Evolutionary conservation across 1,140 invertebrate species (phyloP).

Genomic region (Drosophila parabipectinata): DNA sequence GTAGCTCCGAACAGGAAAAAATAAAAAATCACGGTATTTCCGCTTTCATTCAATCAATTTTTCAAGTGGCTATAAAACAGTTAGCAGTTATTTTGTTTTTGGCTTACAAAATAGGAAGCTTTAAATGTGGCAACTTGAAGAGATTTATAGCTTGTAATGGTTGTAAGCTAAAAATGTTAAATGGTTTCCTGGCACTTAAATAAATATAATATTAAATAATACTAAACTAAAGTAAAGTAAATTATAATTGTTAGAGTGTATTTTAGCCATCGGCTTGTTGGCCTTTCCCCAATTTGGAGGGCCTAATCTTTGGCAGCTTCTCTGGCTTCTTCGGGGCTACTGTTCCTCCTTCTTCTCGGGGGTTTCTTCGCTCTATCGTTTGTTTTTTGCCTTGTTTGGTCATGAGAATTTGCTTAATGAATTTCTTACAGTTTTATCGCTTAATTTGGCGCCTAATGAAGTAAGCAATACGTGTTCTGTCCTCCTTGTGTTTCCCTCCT

Average conservation of each 20-base stretch:
- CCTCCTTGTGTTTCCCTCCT: background rate
- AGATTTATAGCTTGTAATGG: background rate
- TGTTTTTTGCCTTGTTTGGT: slow-evolving; percentile 54
- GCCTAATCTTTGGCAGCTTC: slow-evolving; percentile 40
- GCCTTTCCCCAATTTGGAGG: slow-evolving; percentile 34
- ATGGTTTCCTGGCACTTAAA: too few relatives aligned
- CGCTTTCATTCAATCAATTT: slow-evolving; percentile 1
- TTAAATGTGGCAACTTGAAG: background rate
- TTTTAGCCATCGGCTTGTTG: background rate
- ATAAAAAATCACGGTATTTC: slow-evolving; percentile 8
- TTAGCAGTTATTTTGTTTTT: background rate
- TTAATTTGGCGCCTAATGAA: slow-evolving; percentile 77
- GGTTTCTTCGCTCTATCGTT: slow-evolving; percentile 25
- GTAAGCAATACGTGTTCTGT: slow-evolving; percentile 56
- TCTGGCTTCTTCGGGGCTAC: slow-evolving; percentile 33
- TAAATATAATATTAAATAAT: background rate
- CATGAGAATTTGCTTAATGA: slow-evolving; percentile 76
- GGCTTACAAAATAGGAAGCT: background rate
- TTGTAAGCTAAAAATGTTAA: background rate
- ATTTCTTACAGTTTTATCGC: slow-evolving; percentile 74
- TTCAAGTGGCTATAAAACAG: background rate
- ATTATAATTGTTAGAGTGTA: slow-evolving; percentile 11
- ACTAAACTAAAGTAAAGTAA: background rate
- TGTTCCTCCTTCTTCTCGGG: background rate
- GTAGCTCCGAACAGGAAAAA: slow-evolving; percentile 14